A percentile compares a stretch with the other conserved stretches of the same genome.
Evolutionary conservation across 2,797 vertebrate genomes (phyloP).

Genomic region (Pogonophryne albipinna): DNA sequence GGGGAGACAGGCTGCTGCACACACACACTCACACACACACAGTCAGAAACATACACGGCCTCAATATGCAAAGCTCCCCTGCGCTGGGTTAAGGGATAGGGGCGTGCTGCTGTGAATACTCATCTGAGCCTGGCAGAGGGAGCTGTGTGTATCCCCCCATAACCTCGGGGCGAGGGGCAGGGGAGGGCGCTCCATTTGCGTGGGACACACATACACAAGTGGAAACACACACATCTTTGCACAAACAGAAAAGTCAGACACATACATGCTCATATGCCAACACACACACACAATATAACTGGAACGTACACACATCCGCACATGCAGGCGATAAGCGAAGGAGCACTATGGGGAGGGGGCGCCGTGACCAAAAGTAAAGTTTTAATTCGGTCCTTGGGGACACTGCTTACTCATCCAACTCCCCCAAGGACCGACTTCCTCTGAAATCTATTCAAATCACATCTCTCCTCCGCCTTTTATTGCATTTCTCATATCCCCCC

Average conservation of each 20-base stretch:
- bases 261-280: conserved; percentile 51
- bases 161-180: conserved; percentile 78
- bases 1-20: conserved; percentile 44
- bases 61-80: conserved; percentile 85
- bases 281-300: conserved; percentile 44
- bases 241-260: conserved; percentile 67
- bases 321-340: conserved; percentile 77
- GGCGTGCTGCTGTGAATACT: conserved; percentile 83
- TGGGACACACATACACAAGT: conserved; percentile 73
- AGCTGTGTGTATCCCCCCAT: conserved; percentile 79
- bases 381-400: conserved; percentile 87
- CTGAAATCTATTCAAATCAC: conserved; percentile 90
- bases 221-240: conserved; percentile 64
- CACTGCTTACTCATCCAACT: conserved; percentile 84
- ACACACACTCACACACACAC: conserved; percentile 48
- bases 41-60: conserved; percentile 58
- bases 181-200: conserved; percentile 72
- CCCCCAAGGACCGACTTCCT: conserved; percentile 82
- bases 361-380: conserved; percentile 87
- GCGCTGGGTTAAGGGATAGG: conserved; percentile 80
- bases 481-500: conserved; percentile 87
- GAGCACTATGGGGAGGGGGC: conserved; percentile 71
- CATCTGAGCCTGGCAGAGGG: conserved; percentile 80
- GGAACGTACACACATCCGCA: conserved; percentile 59
- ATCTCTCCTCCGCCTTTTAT: conserved; percentile 88